These are phyloP conservation scores for Catocala nupta DNA, from an alignment of 2,888 invertebrate genomes.

Conservation along the genomic window DNA sequence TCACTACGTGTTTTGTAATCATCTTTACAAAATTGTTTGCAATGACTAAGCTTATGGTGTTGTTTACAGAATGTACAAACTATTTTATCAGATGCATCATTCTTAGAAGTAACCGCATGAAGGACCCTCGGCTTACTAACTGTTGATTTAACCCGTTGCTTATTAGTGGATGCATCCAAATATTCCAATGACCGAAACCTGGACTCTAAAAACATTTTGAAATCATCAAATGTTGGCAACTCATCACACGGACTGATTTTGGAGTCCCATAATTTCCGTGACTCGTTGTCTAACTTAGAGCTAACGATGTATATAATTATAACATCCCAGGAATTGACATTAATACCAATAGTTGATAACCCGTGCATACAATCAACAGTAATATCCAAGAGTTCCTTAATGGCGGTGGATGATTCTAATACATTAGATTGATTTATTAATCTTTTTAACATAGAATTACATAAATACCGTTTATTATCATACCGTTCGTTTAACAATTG, in stretches of 20 bases:
- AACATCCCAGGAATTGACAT: constrained; percentile 1
- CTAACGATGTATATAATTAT: constrained; percentile 7
- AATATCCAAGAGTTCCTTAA: constrained; percentile 12
- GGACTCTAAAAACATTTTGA: constrained; percentile 7
- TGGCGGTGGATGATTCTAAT: not conserved
- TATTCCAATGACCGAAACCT: constrained; percentile 8
- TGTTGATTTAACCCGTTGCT: not conserved
- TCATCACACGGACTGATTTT: constrained; percentile 1
- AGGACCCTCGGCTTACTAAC: not conserved
- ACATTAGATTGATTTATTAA: constrained; percentile 3
- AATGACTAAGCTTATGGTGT: not conserved
- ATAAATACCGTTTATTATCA: constrained; percentile 11
- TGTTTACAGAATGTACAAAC: constrained; percentile 1
- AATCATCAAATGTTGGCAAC: constrained; percentile 5
- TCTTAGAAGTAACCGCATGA: not conserved
- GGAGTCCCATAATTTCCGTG: constrained; percentile 10
- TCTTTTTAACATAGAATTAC: constrained; percentile 7
- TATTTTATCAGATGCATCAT: not conserved
- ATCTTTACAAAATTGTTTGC: constrained; percentile 5
- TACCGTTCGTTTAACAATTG: not conserved
- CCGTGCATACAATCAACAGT: constrained; percentile 3
- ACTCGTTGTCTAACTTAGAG: constrained; percentile 3
- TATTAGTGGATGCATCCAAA: not conserved
- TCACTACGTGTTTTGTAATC: constrained; percentile 1
- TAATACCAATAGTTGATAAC: not conserved